Percentiles rank a stretch among this genome's conserved stretches.
Conservation (phyloP, 2,797 vertebrate species). For the Meda fulgida region DNA sequence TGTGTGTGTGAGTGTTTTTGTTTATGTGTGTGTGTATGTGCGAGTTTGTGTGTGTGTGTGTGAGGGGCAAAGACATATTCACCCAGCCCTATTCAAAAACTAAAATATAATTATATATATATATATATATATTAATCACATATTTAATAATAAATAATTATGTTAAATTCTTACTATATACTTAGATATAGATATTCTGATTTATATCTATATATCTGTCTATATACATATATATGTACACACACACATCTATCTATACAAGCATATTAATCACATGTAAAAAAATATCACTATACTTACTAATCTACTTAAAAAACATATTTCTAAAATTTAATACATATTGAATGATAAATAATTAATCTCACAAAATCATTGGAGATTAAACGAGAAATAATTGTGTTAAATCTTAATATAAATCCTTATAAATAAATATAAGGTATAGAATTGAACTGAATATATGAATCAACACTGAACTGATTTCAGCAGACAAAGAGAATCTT, state of each 20-base stretch:
- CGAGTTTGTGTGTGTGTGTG: neutral
- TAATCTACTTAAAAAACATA: too few species aligned
- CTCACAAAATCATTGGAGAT: neutral
- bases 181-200: too few species aligned
- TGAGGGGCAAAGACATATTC: constrained; percentile 31
- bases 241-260: too few species aligned
- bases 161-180: neutral
- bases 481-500: too few species aligned
- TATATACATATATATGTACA: too few species aligned
- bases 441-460: neutral
- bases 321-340: neutral
- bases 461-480: neutral
- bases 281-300: neutral
- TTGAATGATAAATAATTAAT: neutral
- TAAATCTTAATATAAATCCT: neutral
- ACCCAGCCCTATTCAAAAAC: neutral
- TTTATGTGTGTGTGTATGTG: neutral
- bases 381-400: neutral
- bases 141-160: neutral
- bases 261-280: neutral
- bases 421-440: neutral
- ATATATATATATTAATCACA: neutral
- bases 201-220: too few species aligned
- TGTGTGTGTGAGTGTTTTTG: neutral
- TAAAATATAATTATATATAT: neutral